These are phyloP conservation scores for Pardalotus punctatus DNA, from an alignment of 2,113 vertebrate species.

Conservation along the genomic window DNA sequence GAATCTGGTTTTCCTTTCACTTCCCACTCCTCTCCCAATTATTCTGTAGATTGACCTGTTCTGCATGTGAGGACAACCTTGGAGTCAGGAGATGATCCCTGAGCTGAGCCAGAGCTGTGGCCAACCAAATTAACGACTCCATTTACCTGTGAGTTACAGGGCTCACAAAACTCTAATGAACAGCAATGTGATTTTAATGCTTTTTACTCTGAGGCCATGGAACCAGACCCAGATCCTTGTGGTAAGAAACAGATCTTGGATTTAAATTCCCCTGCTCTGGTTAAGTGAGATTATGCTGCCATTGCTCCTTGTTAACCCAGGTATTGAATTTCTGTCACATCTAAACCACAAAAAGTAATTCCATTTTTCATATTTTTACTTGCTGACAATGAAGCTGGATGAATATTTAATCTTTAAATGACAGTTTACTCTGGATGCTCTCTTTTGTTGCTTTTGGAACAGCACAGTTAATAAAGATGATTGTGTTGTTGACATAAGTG, in stretches of 20 bases:
- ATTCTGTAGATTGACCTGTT: neutral
- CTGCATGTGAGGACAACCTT: neutral
- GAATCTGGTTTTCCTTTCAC: neutral
- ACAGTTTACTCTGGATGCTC: neutral
- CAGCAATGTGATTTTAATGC: neutral
- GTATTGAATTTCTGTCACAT: slow-evolving; percentile 3
- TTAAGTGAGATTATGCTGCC: neutral
- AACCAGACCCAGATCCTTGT: neutral
- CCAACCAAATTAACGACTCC: neutral
- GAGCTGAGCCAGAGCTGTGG: neutral
- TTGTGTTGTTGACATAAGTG: neutral
- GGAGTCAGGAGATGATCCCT: neutral
- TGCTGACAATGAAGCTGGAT: neutral
- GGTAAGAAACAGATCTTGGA: neutral
- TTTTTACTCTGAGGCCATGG: neutral
- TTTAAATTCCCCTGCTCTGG: neutral
- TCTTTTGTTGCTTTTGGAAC: neutral
- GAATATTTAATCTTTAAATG: neutral
- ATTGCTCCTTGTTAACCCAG: slow-evolving; percentile 2
- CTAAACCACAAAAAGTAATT: neutral
- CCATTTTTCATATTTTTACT: slow-evolving; percentile 16
- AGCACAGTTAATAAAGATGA: neutral
- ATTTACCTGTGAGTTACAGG: neutral
- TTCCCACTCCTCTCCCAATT: neutral
- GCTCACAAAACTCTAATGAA: neutral